Percentiles rank a stretch among this genome's conserved stretches.
These are phyloP conservation scores for Zaprionus inermis DNA, from an alignment of 1,140 invertebrate genomes.

Conservation along the genomic window DNA sequence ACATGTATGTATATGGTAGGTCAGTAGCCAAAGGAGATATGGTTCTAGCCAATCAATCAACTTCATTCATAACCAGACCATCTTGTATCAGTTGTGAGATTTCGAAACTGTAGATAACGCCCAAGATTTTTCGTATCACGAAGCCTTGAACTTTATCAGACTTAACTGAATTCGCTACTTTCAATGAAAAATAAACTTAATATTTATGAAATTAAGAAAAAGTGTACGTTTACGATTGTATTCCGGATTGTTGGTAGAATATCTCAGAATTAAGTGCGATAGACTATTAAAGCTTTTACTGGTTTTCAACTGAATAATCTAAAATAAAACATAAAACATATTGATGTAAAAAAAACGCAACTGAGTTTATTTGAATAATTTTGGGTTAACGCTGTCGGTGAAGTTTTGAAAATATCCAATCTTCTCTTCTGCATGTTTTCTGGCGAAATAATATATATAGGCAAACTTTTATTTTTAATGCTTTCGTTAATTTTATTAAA, in stretches of 20 bases:
- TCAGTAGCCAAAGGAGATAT: too few species aligned
- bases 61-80: too few species aligned
- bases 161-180: too few species aligned
- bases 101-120: too few species aligned
- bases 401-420: too few species aligned
- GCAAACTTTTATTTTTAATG: slow-evolving; percentile 14
- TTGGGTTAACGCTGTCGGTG: background rate
- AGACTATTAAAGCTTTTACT: background rate
- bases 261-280: background rate
- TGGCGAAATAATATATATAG: background rate
- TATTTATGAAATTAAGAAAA: background rate
- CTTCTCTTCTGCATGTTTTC: too few species aligned
- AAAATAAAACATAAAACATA: background rate
- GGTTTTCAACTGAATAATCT: background rate
- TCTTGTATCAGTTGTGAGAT: too few species aligned
- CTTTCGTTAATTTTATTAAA: slow-evolving; percentile 60
- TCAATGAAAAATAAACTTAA: too few species aligned
- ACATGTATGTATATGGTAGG: too few species aligned
- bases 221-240: background rate
- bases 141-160: too few species aligned
- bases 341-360: background rate
- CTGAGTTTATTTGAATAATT: background rate
- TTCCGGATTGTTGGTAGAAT: background rate
- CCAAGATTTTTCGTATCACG: too few species aligned
- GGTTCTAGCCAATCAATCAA: too few species aligned